Conservation (phyloP, 1,140 invertebrate species). For the Zaprionus capensis region DNA sequence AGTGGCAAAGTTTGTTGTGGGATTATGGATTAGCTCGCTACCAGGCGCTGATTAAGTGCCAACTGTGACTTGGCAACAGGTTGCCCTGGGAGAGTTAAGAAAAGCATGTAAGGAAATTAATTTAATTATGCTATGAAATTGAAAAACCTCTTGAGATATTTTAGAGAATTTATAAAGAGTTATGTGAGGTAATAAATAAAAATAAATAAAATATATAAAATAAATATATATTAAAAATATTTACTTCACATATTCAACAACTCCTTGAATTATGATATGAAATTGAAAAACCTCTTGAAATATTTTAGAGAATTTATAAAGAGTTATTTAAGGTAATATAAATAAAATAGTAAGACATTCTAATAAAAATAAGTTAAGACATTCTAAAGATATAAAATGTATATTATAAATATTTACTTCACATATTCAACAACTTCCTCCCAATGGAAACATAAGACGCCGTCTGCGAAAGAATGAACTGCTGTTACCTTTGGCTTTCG, state of each 20-base stretch:
- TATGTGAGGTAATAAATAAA: too few relatives aligned
- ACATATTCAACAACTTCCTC: not conserved
- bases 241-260: too few relatives aligned
- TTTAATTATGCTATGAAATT: not conserved
- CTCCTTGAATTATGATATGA: not conserved
- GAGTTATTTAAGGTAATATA: too few relatives aligned
- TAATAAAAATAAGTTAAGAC: too few relatives aligned
- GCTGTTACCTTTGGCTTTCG: not conserved
- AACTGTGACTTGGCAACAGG: constrained; percentile 15
- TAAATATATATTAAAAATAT: too few relatives aligned
- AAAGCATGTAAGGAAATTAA: constrained; percentile 2
- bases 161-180: too few relatives aligned
- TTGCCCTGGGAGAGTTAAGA: not conserved
- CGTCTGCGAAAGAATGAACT: not conserved
- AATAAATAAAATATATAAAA: too few relatives aligned
- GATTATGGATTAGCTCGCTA: constrained; percentile 27
- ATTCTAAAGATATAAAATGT: too few relatives aligned
- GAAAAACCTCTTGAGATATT: not conserved
- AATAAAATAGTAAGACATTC: too few relatives aligned
- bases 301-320: too few relatives aligned
- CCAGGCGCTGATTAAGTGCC: constrained; percentile 30
- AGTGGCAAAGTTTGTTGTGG: constrained; percentile 44
- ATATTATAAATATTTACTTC: too few relatives aligned
- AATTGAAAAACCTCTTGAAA: not conserved
- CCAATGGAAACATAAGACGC: not conserved